Base-by-base conservation (phyloP, 2,888 invertebrate genomes). In the Folsomia manolachei region DNA sequence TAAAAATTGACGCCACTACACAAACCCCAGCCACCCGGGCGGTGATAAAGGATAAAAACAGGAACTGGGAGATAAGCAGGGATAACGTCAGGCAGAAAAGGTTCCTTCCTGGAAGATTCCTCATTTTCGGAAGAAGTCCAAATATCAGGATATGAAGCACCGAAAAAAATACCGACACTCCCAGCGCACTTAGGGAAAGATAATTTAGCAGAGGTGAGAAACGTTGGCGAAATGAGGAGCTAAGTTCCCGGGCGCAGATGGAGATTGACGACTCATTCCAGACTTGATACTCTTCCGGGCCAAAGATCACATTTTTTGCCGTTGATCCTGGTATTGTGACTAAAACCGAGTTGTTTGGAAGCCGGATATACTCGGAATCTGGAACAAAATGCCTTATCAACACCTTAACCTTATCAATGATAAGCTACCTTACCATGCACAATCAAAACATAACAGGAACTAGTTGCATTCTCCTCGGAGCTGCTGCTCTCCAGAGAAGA, bases 81-180 rank as follows among this genome's bases (percentile, higher is more conserved):
- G 83, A 81, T 52, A 81, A 73, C 0, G 83, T 82, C 18, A 85
- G 79, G 27, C 83, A 83, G 60, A 84, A 79, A 11, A 85, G 75
- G 71, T 84, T 85, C 73, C 83, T 84, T 1, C 84, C 85, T 0
- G 84, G 84, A 1, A 84, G 79, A 78, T 84, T 85, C 61, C 83
- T 79, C 70, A 83, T 74, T 70, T 83, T 82, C 14, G 83, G 82
- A 2, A 83, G 72, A 2, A 81, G 61, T 2, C 77, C 69, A 77
- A 84, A 84, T 0, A 84, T 79, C 1, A 81, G 21, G 19, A 85
- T 82, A 71, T 84, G 83, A 14, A 84, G 70, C 0, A 81, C 71
- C 1, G 84, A 79, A 27, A 83, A 83, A 4, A 83, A 61, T 1
- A 84, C 72, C 0, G 85, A 85, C 14, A 84, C 65, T 1, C 82